Conservation (phyloP, 1,140 invertebrate species). For the Drosophila ohnishii region DNA sequence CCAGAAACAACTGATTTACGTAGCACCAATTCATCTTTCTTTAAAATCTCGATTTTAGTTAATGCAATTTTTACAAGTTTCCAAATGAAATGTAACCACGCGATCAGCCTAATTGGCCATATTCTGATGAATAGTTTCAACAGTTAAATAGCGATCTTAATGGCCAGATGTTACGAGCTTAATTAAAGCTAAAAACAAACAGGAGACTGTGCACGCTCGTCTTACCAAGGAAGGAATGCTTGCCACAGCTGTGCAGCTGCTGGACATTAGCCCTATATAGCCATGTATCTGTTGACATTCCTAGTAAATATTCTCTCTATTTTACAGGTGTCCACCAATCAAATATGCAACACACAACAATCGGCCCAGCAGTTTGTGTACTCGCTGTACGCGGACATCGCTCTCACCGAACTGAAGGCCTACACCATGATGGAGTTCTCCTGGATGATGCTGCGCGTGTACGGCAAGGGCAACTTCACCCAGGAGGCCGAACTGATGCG, state of each 20-base stretch:
- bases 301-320: conserved; percentile 5
- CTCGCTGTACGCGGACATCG: conserved; percentile 90
- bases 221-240: conserved; percentile 1
- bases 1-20: not conserved
- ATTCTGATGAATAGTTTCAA: conserved; percentile 5
- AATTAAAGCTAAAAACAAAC: conserved; percentile 36
- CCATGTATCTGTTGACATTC: conserved; percentile 6
- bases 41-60: not conserved
- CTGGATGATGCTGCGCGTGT: conserved; percentile 90
- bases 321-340: conserved; percentile 85
- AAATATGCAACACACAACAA: conserved; percentile 88
- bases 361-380: conserved; percentile 92
- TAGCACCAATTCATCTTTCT: not conserved
- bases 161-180: conserved; percentile 15
- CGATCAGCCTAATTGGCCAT: conserved; percentile 10
- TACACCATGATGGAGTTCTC: conserved; percentile 95
- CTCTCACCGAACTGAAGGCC: conserved; percentile 91
- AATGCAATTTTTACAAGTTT: not conserved
- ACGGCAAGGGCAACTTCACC: conserved; percentile 89
- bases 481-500: conserved; percentile 87
- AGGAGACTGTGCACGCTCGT: not conserved
- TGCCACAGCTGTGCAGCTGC: conserved; percentile 8
- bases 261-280: not conserved
- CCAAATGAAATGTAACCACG: not conserved
- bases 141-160: conserved; percentile 17